Conservation (phyloP, 2,113 vertebrate genomes). For the Cyprinodon variegatus region DNA sequence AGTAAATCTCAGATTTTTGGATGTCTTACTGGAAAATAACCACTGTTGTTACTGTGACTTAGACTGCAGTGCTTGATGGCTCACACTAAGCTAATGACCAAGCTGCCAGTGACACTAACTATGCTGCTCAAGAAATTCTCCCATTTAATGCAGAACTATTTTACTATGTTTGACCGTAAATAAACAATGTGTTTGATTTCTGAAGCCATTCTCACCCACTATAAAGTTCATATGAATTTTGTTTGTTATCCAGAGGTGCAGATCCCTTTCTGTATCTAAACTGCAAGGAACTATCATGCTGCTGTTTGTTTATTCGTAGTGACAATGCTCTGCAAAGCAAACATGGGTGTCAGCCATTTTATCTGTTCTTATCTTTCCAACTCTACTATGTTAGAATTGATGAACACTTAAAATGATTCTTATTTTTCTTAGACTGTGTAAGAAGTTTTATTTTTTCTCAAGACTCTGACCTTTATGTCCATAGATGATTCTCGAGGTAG, state of each 20-base stretch:
- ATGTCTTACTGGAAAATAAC: slow-evolving; percentile 40
- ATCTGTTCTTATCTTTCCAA: background rate
- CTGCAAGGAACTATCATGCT: slow-evolving; percentile 36
- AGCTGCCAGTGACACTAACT: slow-evolving; percentile 71
- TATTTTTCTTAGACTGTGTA: background rate
- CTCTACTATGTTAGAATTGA: slow-evolving; percentile 1
- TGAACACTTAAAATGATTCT: background rate
- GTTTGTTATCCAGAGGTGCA: background rate
- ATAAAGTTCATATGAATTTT: slow-evolving; percentile 6
- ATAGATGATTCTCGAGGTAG: slow-evolving; percentile 1
- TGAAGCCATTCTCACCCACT: slow-evolving; percentile 11
- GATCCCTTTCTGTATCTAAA: slow-evolving; percentile 1
- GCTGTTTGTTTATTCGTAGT: slow-evolving; percentile 24
- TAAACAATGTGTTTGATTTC: slow-evolving; percentile 43
- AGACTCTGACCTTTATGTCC: slow-evolving; percentile 18
- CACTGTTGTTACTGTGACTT: slow-evolving; percentile 58
- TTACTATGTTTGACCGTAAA: slow-evolving; percentile 43
- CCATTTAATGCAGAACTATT: slow-evolving; percentile 37
- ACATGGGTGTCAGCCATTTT: slow-evolving; percentile 12
- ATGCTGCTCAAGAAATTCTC: slow-evolving; percentile 51
- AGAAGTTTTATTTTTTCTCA: background rate
- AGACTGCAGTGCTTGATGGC: slow-evolving; percentile 53
- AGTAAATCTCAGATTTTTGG: slow-evolving; percentile 20
- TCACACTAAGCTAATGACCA: slow-evolving; percentile 41
- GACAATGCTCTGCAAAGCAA: slow-evolving; percentile 1